These are phyloP conservation scores for Ceratosolen fusciceps DNA, from an alignment of 1,140 invertebrate species.

Conservation along the genomic window DNA sequence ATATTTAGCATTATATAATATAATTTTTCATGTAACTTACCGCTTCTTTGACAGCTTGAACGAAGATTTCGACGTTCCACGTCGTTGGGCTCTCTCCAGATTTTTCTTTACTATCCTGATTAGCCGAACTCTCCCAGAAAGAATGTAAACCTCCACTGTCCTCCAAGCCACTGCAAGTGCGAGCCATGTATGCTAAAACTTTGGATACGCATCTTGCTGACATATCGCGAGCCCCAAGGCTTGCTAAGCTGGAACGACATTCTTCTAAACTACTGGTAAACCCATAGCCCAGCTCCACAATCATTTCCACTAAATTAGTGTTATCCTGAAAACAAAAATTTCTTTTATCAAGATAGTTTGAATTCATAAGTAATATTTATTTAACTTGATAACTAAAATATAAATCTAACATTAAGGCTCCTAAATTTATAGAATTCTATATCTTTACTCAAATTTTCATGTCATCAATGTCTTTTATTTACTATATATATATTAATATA, in stretches of 20 bases:
- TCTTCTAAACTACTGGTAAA: constrained; percentile 91
- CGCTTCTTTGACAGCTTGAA: constrained; percentile 90
- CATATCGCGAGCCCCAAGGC: constrained; percentile 82
- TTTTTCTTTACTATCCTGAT: constrained; percentile 65
- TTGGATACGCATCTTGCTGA: constrained; percentile 86
- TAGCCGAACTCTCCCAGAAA: constrained; percentile 66
- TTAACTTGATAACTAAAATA: too few relatives aligned
- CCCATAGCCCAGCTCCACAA: constrained; percentile 90
- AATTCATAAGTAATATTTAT: too few relatives aligned
- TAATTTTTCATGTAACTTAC: constrained; percentile 67
- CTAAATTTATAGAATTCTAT: too few relatives aligned
- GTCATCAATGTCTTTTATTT: too few relatives aligned
- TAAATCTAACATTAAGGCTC: too few relatives aligned
- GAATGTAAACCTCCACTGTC: constrained; percentile 78
- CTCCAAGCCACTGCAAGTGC: constrained; percentile 82
- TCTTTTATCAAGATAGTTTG: too few relatives aligned
- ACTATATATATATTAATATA: too few relatives aligned
- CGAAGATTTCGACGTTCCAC: constrained; percentile 95
- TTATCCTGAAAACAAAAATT: constrained; percentile 77
- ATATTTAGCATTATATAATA: background rate
- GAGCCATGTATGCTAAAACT: constrained; percentile 89
- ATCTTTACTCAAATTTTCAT: too few relatives aligned
- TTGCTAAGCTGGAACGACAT: constrained; percentile 86
- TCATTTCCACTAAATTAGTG: constrained; percentile 83
- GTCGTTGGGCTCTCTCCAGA: constrained; percentile 72